Percentiles rank a stretch among this genome's conserved stretches.
These are phyloP conservation scores for Rhynchomys soricoides DNA, from an alignment of 2,113 vertebrate genomes.

Conservation along the genomic window DNA sequence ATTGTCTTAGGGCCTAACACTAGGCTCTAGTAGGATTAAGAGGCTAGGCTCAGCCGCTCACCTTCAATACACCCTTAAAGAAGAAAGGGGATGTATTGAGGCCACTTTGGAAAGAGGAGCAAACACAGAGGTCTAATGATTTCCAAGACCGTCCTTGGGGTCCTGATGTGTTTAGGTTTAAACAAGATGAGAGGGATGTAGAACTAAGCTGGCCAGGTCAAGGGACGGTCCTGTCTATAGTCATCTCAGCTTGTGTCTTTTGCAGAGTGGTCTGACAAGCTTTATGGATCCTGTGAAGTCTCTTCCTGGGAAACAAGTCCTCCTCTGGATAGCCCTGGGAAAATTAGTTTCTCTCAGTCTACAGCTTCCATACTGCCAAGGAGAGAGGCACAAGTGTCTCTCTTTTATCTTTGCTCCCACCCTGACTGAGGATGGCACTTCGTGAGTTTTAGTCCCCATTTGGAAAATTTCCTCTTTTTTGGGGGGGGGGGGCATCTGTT, in stretches of 20 bases:
- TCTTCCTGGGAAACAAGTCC: neutral
- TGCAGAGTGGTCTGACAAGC: neutral
- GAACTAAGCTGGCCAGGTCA: neutral
- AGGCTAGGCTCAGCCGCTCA: neutral
- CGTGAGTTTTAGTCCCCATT: neutral
- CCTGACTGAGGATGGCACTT: neutral
- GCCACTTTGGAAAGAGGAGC: neutral
- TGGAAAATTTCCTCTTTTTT: no score
- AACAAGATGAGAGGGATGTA: neutral
- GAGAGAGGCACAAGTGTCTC: neutral
- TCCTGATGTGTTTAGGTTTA: neutral
- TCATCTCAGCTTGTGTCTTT: neutral
- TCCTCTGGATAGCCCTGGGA: neutral
- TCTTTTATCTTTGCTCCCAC: neutral
- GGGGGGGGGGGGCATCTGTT: no score
- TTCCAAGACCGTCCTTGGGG: no score
- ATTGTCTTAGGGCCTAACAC: neutral
- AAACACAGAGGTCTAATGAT: neutral
- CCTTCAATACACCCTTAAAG: neutral
- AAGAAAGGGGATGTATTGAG: neutral
- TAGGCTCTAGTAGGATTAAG: neutral
- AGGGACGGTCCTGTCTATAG: neutral
- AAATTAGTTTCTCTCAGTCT: neutral
- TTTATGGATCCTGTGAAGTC: neutral
- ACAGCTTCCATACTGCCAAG: neutral